Evolutionary conservation across 1,140 invertebrate species (phyloP), one percentile per base, ranked within the genome.

Genomic region (Scaptomyza hsui): DNA sequence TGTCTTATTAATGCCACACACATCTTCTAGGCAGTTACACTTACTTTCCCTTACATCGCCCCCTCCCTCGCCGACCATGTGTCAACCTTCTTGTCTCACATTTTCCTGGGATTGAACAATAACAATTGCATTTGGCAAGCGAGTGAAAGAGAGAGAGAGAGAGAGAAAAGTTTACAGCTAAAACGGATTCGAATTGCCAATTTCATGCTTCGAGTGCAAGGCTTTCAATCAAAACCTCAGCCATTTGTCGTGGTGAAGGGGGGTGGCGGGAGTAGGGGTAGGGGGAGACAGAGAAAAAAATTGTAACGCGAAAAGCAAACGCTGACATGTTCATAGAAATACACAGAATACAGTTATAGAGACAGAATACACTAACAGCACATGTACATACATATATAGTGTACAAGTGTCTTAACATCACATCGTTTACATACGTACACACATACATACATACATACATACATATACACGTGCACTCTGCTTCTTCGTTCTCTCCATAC

Each of bases 101-200:
- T 4, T 15, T n/a, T 12, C 3, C 2, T 10, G 7, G 12, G 12
- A 47, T 24, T 4, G 32, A 52, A 62, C 48, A 39, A 37, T 24
- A 49, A 62, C 44, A 67, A 69, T 61, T 62, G 65, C 42, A 62
- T 32, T 32, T 12, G 51, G 12, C 9, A n/a, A 24, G 4, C 0
- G 24, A 24, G 24, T 5, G 24, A 24, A 5, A 24, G 24, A 29
- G 26, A 29, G 6, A 7, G 44, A 10, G 35, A 29, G 49, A 56
- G 74, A 62, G 72, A 76, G 51, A 68, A 71, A 85, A 75, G 72
- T 83, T 82, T 72, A 86, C 67, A 85, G 65, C 80, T 85, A 83
- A 85, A 80, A 76, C 81, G 68, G 68, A 79, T 86, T 76, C 76
- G 68, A 85, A 85, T 86, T 80, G 80, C 52, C 80, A 86, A 85